These are phyloP conservation scores for Psix sp. DNA, from an alignment of 1,140 invertebrate species.

Conservation along the genomic window DNA sequence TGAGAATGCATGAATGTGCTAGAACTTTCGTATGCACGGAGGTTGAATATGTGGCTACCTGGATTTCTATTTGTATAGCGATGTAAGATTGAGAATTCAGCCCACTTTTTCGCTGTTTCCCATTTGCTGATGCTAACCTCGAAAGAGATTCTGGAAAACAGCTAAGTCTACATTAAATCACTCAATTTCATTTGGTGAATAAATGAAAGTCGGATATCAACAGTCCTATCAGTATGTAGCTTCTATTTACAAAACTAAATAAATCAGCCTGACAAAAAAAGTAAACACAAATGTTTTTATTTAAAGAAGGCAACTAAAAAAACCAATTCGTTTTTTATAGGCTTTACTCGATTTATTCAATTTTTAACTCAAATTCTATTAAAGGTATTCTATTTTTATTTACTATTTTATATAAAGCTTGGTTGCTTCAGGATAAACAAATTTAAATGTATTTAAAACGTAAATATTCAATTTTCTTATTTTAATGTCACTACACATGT, in stretches of 20 bases:
- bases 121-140: conserved; percentile 22
- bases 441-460: no score
- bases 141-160: conserved; percentile 11
- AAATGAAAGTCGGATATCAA: conserved; percentile 32
- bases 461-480: no score
- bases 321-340: background rate
- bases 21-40: conserved; percentile 10
- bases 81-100: conserved; percentile 38
- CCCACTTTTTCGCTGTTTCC: conserved; percentile 28
- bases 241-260: conserved; percentile 22
- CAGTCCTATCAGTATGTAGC: conserved; percentile 7
- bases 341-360: background rate
- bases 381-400: no score
- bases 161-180: conserved; percentile 25
- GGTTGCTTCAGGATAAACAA: no score
- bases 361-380: no score
- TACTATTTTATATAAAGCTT: no score
- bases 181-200: conserved; percentile 28
- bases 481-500: no score
- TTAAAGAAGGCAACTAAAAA: background rate
- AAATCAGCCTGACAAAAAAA: conserved; percentile 1
- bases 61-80: conserved; percentile 28
- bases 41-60: conserved; percentile 7
- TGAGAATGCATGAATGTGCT: conserved; percentile 30
- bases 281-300: conserved; percentile 11